Percentiles rank a stretch among this genome's conserved stretches.
phyloP scores from a whole-genome alignment of 2,113 vertebrate species.

The Noturus placidus region DNA sequence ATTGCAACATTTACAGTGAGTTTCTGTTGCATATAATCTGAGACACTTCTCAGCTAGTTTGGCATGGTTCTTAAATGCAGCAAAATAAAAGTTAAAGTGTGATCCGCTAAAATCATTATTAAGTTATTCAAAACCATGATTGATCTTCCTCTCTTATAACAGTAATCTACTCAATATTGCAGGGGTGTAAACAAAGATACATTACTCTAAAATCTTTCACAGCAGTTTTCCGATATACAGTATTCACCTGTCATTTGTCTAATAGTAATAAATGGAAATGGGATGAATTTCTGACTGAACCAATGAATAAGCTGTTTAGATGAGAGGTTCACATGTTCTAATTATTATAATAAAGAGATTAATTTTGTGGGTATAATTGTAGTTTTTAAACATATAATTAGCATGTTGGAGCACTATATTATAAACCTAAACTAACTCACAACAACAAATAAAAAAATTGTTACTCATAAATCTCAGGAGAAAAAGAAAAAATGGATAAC shows the following conservation, averaged over 20 bases:
- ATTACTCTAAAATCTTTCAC: conserved; percentile 36
- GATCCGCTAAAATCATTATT: not conserved
- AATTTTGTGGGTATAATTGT: conserved; percentile 25
- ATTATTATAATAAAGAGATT: conserved; percentile 34
- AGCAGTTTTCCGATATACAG: conserved; percentile 32
- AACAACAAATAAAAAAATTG: conserved; percentile 6
- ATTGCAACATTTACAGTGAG: not conserved
- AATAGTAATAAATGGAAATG: conserved; percentile 45
- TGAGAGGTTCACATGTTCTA: conserved; percentile 28
- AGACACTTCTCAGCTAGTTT: conserved; percentile 1
- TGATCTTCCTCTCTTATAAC: conserved; percentile 32
- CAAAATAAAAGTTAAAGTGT: not conserved
- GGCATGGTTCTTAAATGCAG: not conserved
- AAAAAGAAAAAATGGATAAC: not conserved
- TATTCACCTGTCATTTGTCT: conserved; percentile 51
- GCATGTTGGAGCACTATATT: not conserved
- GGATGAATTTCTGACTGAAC: conserved; percentile 15
- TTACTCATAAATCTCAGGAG: not conserved
- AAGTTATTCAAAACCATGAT: conserved; percentile 13
- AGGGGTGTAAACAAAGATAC: conserved; percentile 36
- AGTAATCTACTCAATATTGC: conserved; percentile 44
- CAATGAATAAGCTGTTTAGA: conserved; percentile 7
- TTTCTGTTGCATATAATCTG: not conserved
- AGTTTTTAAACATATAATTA: conserved; percentile 2
- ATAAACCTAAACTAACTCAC: not conserved